phyloP scores from a whole-genome alignment of 2,113 vertebrate genomes.

The Sigmodon hispidus region DNA sequence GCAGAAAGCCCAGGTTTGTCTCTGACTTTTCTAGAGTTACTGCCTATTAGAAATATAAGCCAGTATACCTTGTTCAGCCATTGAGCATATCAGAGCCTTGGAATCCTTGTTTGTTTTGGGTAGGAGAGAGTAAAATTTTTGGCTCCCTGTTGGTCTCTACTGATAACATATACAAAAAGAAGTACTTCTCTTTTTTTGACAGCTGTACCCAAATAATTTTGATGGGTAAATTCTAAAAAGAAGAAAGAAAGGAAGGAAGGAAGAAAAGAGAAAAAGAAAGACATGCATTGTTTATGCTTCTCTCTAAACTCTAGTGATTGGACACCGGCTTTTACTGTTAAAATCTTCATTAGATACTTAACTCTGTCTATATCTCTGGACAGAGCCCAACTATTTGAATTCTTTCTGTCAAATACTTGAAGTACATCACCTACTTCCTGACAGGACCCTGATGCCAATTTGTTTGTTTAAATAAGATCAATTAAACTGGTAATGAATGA shows the following conservation, averaged over 20 bases:
- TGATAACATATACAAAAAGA: neutral
- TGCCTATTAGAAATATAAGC: neutral
- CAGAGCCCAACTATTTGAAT: neutral
- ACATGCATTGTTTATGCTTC: neutral
- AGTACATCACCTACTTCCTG: neutral
- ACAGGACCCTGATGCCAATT: neutral
- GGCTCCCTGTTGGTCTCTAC: neutral
- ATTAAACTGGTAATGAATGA: conserved; percentile 14
- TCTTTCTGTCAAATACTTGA: conserved; percentile 39
- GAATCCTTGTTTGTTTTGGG: neutral
- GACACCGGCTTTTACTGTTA: conserved; percentile 5
- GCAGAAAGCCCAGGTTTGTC: too few relatives aligned
- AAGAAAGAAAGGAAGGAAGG: neutral
- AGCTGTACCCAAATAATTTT: neutral
- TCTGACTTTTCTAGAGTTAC: neutral
- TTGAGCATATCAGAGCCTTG: neutral
- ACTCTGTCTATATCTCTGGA: neutral
- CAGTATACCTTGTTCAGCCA: neutral
- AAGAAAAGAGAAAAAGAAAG: neutral
- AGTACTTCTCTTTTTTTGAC: neutral
- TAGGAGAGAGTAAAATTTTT: neutral
- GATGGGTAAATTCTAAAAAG: neutral
- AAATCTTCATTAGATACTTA: neutral
- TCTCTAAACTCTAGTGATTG: neutral
- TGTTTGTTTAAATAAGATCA: conserved; percentile 9